A percentile compares a stretch with the other conserved stretches of the same genome.
phyloP scores from a whole-genome alignment of 2,113 vertebrate species.

The Fregetta grallaria region DNA sequence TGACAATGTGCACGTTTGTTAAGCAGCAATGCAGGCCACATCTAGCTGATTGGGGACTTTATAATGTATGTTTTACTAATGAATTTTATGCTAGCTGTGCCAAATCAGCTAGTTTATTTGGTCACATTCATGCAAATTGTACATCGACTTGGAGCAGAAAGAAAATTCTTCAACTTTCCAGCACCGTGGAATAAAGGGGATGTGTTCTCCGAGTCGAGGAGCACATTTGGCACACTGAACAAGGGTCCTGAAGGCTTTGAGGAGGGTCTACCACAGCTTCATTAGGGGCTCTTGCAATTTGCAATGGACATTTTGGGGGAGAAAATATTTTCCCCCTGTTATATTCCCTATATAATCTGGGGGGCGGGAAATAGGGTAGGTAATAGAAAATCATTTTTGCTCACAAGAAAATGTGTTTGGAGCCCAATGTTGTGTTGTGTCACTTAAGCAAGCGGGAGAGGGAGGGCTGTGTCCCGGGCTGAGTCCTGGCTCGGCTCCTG shows the following conservation, averaged over 20 bases:
- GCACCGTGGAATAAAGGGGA: neutral
- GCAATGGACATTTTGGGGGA: neutral
- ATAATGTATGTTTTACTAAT: conserved; percentile 37
- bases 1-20: conserved; percentile 49
- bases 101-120: conserved; percentile 52
- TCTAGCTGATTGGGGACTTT: neutral
- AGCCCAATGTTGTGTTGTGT: neutral
- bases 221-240: neutral
- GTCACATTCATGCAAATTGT: conserved; percentile 10
- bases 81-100: neutral
- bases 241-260: neutral
- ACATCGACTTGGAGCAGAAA: neutral
- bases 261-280: neutral
- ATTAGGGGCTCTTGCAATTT: neutral
- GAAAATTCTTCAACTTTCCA: conserved; percentile 11
- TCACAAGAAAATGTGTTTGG: neutral
- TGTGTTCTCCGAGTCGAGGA: neutral
- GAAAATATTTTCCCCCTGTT: neutral
- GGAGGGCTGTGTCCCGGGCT: neutral
- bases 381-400: neutral
- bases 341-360: neutral
- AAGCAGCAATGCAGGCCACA: conserved; percentile 10
- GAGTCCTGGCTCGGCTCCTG: neutral
- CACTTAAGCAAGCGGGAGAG: neutral
- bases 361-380: fast-evolving